Conservation (phyloP, 1,140 invertebrate genomes). For the Neotoxoptera formosana region DNA sequence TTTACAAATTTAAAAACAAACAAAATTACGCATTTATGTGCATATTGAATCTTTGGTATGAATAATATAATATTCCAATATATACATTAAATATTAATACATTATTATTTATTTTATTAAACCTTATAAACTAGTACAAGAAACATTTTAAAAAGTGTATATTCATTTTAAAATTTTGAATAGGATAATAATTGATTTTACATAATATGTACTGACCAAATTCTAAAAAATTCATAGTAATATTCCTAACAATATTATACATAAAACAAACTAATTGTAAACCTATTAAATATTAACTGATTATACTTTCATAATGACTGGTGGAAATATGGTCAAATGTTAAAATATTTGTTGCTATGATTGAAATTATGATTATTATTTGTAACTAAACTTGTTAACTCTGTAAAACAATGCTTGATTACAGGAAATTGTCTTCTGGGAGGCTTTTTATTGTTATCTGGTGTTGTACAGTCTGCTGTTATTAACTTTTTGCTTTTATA, state of each 20-base stretch:
- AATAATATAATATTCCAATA: not conserved
- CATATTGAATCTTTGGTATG: not conserved
- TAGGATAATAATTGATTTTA: not conserved
- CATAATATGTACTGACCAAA: not conserved
- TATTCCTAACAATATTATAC: not conserved
- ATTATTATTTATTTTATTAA: not conserved
- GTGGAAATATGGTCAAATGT: not conserved
- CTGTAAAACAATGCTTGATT: not conserved
- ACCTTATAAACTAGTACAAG: not conserved
- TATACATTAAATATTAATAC: not conserved
- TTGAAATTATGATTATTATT: constrained; percentile 43
- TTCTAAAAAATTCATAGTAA: not conserved
- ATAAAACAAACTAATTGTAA: not conserved
- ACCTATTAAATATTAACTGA: not conserved
- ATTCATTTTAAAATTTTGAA: not conserved
- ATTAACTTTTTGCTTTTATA: constrained; percentile 69
- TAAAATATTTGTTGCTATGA: constrained; percentile 27
- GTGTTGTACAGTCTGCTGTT: not conserved
- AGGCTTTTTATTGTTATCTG: not conserved
- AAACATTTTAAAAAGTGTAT: not conserved
- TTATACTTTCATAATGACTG: not conserved
- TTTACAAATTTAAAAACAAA: not conserved
- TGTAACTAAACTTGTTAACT: not conserved
- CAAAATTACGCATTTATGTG: not conserved
- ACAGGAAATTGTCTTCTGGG: constrained; percentile 50